Evolutionary conservation across 2,113 vertebrate genomes (phyloP).

Genomic region (Poicephalus gulielmi): DNA sequence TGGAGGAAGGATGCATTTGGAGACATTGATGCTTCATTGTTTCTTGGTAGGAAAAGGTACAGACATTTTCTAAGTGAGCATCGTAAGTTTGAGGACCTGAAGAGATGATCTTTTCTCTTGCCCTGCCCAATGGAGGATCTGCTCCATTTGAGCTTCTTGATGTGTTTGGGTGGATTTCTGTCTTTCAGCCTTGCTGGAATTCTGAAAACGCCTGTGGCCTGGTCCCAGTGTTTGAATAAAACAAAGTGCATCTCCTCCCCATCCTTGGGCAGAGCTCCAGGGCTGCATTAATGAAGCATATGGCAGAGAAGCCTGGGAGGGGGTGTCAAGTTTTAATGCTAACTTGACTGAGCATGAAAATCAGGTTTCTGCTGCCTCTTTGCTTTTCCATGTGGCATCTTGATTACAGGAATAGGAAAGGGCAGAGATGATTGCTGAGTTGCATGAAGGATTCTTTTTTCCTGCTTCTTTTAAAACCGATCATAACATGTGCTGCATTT

Average conservation of each 20-base stretch:
- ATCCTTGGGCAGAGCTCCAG: constrained; percentile 2
- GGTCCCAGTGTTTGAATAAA: background rate
- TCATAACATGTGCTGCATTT: background rate
- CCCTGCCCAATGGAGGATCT: background rate
- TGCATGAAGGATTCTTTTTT: background rate
- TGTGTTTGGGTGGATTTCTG: background rate
- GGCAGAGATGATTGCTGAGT: background rate
- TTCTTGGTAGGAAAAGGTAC: background rate
- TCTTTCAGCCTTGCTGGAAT: background rate
- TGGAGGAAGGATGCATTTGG: background rate
- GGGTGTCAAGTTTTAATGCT: constrained; percentile 4
- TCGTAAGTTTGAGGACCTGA: background rate
- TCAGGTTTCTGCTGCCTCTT: constrained; percentile 12
- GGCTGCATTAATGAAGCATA: constrained; percentile 6
- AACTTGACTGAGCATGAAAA: background rate
- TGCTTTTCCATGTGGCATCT: background rate
- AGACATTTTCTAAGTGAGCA: background rate
- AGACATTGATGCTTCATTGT: background rate
- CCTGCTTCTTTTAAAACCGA: background rate
- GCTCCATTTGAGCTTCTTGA: background rate
- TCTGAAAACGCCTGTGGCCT: background rate
- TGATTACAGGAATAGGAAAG: background rate
- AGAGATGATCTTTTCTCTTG: background rate
- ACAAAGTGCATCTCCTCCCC: background rate
- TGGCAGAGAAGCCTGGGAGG: background rate